These are phyloP conservation scores for Neopelma chrysocephalum DNA, from an alignment of 2,797 vertebrate genomes.

Conservation along the genomic window DNA sequence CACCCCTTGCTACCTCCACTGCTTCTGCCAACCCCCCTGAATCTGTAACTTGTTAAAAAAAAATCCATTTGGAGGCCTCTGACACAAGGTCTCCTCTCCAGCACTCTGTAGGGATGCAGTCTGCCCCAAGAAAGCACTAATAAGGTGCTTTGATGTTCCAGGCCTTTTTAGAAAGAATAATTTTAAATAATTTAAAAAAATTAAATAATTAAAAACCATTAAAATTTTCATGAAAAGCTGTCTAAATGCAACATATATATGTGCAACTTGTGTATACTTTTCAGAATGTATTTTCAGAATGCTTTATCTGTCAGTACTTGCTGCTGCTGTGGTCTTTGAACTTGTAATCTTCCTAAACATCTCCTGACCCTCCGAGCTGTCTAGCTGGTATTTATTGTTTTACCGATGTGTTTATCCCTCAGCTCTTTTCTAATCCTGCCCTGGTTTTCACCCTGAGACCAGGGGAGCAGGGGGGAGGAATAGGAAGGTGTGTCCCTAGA, in stretches of 20 bases:
- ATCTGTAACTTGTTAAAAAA: not conserved
- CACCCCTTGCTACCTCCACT: not conserved
- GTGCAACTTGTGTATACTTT: not conserved
- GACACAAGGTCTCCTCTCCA: rapidly evolving
- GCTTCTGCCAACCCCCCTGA: not conserved
- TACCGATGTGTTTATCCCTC: conserved; percentile 6
- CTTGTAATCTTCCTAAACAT: conserved; percentile 51
- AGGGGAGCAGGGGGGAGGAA: not conserved
- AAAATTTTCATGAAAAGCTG: not conserved
- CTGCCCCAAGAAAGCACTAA: not conserved
- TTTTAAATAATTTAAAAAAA: not conserved
- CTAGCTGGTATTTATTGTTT: conserved; percentile 59
- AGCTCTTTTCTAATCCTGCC: conserved; percentile 21
- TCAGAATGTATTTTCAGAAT: too few relatives aligned
- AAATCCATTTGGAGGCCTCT: not conserved
- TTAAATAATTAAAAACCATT: not conserved
- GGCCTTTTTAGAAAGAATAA: not conserved
- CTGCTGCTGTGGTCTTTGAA: conserved; percentile 19
- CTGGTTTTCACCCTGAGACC: conserved; percentile 10
- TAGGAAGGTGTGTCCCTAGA: not conserved
- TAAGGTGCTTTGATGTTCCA: not conserved
- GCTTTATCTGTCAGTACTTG: not conserved
- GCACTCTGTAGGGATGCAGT: not conserved
- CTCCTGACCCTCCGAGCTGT: conserved; percentile 31
- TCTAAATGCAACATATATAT: rapidly evolving